Conservation (phyloP, 1,140 invertebrate genomes). For the Leptinotarsa defecta region DNA sequence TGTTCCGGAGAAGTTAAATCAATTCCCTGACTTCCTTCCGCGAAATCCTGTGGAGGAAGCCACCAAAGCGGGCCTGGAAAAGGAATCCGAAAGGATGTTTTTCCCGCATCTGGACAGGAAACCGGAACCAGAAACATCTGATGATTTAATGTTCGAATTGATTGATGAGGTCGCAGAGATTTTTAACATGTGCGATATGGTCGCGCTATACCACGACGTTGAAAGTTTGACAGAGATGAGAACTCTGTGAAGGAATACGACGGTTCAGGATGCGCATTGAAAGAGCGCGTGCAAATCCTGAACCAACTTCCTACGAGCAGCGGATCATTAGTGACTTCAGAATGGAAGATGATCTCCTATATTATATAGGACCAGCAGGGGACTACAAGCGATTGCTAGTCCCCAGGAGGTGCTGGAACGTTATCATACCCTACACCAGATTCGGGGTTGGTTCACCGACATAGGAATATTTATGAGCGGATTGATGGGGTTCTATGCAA, state of each 20-base stretch:
- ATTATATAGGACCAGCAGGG: background rate
- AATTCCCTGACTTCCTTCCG: conserved; percentile 36
- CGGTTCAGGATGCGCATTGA: too few species aligned
- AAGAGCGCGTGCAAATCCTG: background rate
- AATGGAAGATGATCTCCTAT: background rate
- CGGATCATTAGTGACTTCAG: background rate
- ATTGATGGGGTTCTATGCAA: conserved; percentile 5
- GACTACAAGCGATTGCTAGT: background rate
- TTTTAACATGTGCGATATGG: background rate
- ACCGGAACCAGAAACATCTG: too few species aligned
- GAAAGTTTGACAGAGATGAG: background rate
- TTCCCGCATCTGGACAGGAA: background rate
- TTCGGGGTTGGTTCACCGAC: background rate
- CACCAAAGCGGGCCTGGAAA: too few species aligned
- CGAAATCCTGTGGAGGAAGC: background rate
- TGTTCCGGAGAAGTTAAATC: too few species aligned
- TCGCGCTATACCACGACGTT: background rate
- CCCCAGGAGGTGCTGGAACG: background rate
- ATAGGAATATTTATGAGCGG: conserved; percentile 12
- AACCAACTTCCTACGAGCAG: background rate
- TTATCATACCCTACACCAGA: background rate
- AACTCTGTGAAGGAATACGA: background rate
- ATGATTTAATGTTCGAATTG: too few species aligned
- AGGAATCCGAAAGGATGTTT: background rate
- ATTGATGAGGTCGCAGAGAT: background rate